A percentile compares a stretch with the other conserved stretches of the same genome.
phyloP scores from a whole-genome alignment of 2,888 invertebrate species.

The Anorthoa munda region DNA sequence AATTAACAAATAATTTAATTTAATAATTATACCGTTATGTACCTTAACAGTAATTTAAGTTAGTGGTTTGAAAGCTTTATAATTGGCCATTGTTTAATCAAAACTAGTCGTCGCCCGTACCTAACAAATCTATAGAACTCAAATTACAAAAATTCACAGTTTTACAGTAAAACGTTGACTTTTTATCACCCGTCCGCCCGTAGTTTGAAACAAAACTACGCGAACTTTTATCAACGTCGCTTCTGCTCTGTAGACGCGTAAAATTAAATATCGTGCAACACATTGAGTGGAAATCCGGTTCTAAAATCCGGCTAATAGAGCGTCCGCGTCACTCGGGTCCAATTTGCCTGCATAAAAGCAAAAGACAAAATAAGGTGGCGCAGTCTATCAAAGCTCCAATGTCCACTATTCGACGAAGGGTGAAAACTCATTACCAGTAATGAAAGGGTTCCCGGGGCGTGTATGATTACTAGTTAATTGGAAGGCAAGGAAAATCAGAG shows the following conservation, averaged over 20 bases:
- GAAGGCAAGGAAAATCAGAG: conserved; percentile 88
- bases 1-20: no score
- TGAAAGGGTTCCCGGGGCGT: conserved; percentile 89
- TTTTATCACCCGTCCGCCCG: conserved; percentile 22
- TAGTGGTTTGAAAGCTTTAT: conserved; percentile 8
- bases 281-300: conserved; percentile 52
- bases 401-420: conserved; percentile 88
- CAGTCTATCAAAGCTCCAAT: conserved; percentile 84
- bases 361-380: conserved; percentile 82
- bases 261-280: conserved; percentile 58
- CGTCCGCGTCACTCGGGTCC: conserved; percentile 73
- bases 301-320: conserved; percentile 74
- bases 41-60: neutral
- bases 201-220: conserved; percentile 39
- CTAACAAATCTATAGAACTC: neutral
- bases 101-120: neutral
- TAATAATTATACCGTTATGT: neutral
- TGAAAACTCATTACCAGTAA: conserved; percentile 90
- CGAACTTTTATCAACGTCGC: conserved; percentile 35
- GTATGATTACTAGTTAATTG: conserved; percentile 90
- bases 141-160: conserved; percentile 24
- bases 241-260: conserved; percentile 40
- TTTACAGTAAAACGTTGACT: conserved; percentile 25
- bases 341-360: conserved; percentile 80
- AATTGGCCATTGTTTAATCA: conserved; percentile 5